phyloP scores from a whole-genome alignment of 1,140 invertebrate genomes.

The Bombus balteatus region DNA sequence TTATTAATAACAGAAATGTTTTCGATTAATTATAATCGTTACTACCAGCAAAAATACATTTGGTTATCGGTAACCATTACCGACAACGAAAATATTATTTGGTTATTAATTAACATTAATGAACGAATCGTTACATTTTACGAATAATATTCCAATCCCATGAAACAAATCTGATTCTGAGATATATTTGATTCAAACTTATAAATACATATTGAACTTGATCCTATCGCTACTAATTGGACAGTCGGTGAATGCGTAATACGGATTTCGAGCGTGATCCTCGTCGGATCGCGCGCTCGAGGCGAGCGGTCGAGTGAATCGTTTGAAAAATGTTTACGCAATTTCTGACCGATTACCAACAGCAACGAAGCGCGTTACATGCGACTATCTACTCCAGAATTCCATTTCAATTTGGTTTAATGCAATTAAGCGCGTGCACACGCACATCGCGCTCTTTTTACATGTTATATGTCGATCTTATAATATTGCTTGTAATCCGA shows the following conservation, averaged over 20 bases:
- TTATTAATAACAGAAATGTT: too few relatives aligned
- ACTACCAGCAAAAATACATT: too few relatives aligned
- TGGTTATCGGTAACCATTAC: too few relatives aligned
- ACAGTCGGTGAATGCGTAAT: background rate
- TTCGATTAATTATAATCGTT: too few relatives aligned
- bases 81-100: too few relatives aligned
- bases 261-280: conserved; percentile 4
- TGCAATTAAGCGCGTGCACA: conserved; percentile 56
- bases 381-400: conserved; percentile 57
- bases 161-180: too few relatives aligned
- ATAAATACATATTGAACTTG: background rate
- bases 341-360: conserved; percentile 49
- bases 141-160: too few relatives aligned
- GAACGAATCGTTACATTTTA: too few relatives aligned
- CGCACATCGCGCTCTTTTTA: conserved; percentile 30
- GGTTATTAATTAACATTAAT: too few relatives aligned
- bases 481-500: conserved; percentile 1
- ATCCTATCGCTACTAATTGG: background rate
- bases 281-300: too few relatives aligned
- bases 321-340: conserved; percentile 47
- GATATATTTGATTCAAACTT: too few relatives aligned
- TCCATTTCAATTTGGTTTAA: conserved; percentile 67
- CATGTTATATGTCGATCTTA: conserved; percentile 14
- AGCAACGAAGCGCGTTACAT: conserved; percentile 50
- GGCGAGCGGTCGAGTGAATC: background rate